Conservation (phyloP, 2,797 vertebrate species). For the Gymnothorax reevesii region DNA sequence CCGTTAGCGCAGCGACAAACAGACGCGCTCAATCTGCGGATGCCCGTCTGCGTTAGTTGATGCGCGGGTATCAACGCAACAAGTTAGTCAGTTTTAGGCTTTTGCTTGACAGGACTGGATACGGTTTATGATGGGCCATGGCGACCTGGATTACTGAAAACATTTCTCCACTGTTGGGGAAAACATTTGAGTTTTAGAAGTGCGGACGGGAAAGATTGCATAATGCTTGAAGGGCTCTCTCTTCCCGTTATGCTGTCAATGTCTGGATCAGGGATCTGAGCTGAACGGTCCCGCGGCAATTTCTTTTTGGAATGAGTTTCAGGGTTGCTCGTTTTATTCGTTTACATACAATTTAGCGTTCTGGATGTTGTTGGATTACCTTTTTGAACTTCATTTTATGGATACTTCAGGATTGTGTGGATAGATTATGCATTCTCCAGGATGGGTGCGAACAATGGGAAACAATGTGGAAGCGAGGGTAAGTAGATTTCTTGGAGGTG, state of each 20-base stretch:
- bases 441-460: slow-evolving; percentile 89
- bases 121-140: background rate
- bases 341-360: background rate
- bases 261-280: slow-evolving; percentile 29
- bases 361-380: slow-evolving; percentile 29
- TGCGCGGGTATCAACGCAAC: slow-evolving; percentile 53
- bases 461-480: slow-evolving; percentile 88
- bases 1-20: slow-evolving; percentile 25
- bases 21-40: slow-evolving; percentile 34
- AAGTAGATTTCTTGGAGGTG: slow-evolving; percentile 56
- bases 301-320: slow-evolving; percentile 3
- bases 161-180: slow-evolving; percentile 10
- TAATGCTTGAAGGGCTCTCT: slow-evolving; percentile 27
- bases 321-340: slow-evolving; percentile 8
- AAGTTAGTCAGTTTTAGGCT: slow-evolving; percentile 39
- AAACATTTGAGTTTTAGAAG: slow-evolving; percentile 26
- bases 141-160: slow-evolving; percentile 29
- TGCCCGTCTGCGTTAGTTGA: slow-evolving; percentile 40
- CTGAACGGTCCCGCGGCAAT: slow-evolving; percentile 5
- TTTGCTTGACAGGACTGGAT: slow-evolving; percentile 18
- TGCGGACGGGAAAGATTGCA: slow-evolving; percentile 31
- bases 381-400: slow-evolving; percentile 40
- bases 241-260: slow-evolving; percentile 36
- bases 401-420: slow-evolving; percentile 43
- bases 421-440: slow-evolving; percentile 78